phyloP scores from a whole-genome alignment of 2,113 vertebrate species.

The Oncorhynchus tshawytscha region DNA sequence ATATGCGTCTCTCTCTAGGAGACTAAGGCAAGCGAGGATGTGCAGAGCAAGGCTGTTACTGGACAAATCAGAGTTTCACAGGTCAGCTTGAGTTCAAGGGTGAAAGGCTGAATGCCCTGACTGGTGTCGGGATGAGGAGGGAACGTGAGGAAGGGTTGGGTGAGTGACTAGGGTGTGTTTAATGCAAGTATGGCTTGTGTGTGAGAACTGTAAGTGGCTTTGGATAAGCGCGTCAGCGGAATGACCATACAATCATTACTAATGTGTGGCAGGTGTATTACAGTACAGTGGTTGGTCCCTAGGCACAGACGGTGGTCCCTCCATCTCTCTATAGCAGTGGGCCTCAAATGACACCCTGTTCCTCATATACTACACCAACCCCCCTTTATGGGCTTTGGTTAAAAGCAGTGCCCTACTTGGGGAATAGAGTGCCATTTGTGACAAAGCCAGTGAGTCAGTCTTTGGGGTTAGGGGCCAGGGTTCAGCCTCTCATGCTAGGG shows the following conservation, averaged over 20 bases:
- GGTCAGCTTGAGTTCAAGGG: not conserved
- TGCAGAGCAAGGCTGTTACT: slow-evolving; percentile 15
- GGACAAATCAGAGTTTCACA: slow-evolving; percentile 1
- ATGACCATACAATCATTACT: not conserved
- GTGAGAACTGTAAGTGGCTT: slow-evolving; percentile 20
- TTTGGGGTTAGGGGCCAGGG: slow-evolving; percentile 24
- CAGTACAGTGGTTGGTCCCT: slow-evolving; percentile 58
- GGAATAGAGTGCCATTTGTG: not conserved
- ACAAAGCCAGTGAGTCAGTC: slow-evolving; percentile 34
- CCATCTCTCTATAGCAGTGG: slow-evolving; percentile 27
- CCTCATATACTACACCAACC: slow-evolving; percentile 7
- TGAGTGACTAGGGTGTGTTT: not conserved
- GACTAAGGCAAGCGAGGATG: not conserved
- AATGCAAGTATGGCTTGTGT: not conserved
- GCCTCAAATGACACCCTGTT: slow-evolving; percentile 2
- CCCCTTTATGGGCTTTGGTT: slow-evolving; percentile 5
- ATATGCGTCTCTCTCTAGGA: not conserved
- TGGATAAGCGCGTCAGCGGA: slow-evolving; percentile 3
- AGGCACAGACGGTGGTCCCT: slow-evolving; percentile 66
- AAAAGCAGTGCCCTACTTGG: slow-evolving; percentile 5
- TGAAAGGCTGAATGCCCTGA: not conserved
- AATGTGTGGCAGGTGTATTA: not conserved
- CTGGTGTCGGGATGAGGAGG: not conserved
- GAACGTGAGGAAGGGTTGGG: not conserved
- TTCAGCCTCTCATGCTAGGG: not conserved